These are phyloP conservation scores for Hippopotamus amphibius DNA, from an alignment of 2,113 vertebrate genomes.

Conservation along the genomic window DNA sequence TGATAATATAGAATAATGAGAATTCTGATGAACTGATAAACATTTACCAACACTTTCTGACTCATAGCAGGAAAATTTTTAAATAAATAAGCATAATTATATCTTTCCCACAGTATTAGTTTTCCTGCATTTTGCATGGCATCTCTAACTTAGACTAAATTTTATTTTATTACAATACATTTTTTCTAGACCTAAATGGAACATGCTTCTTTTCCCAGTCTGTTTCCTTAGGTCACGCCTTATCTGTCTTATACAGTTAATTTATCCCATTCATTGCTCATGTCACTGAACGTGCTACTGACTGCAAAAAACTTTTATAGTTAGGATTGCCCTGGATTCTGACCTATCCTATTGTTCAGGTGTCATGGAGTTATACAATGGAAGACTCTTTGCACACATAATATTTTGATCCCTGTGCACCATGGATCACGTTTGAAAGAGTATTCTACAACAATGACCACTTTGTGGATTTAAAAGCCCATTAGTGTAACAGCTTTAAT, in stretches of 20 bases:
- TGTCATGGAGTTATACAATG: neutral
- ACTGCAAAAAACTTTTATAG: neutral
- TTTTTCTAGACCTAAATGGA: neutral
- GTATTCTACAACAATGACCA: slow-evolving; percentile 16
- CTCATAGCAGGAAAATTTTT: neutral
- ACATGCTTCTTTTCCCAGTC: neutral
- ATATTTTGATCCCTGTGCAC: neutral
- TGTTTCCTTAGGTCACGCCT: neutral
- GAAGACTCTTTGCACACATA: neutral
- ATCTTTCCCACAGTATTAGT: neutral
- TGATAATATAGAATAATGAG: neutral
- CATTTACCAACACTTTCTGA: neutral
- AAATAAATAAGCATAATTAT: neutral
- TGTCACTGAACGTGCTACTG: neutral
- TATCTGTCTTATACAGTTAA: neutral
- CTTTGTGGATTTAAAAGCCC: slow-evolving; percentile 57
- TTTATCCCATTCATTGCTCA: neutral
- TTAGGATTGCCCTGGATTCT: neutral
- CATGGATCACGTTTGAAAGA: slow-evolving; percentile 27
- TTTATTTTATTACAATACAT: neutral
- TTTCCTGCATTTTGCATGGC: neutral
- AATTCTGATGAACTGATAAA: neutral
- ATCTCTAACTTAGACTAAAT: neutral
- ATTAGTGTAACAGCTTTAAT: slow-evolving; percentile 70
- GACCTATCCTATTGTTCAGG: neutral